A percentile compares a stretch with the other conserved stretches of the same genome.
phyloP scores from a whole-genome alignment of 2,888 invertebrate species.

The Drosophila glabriapex region DNA sequence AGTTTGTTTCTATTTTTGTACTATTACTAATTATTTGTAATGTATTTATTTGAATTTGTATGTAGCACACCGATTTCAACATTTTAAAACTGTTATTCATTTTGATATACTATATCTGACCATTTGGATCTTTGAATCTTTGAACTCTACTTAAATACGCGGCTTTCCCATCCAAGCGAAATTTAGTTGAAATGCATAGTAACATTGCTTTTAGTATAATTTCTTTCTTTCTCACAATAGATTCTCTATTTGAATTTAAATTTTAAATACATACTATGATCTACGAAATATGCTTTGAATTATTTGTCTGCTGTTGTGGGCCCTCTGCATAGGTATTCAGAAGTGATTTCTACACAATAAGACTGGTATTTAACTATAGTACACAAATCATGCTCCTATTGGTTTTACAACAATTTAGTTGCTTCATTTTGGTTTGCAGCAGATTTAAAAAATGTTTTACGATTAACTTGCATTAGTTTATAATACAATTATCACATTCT shows the following conservation, averaged over 20 bases:
- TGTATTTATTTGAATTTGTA: slow-evolving; percentile 44
- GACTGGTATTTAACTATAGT: slow-evolving; percentile 39
- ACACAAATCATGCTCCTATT: slow-evolving; percentile 35
- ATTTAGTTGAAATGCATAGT: slow-evolving; percentile 57
- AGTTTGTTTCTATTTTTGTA: slow-evolving; percentile 24
- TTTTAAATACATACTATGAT: slow-evolving; percentile 25
- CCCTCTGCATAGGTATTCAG: slow-evolving; percentile 6
- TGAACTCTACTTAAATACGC: slow-evolving; percentile 9
- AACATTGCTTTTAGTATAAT: slow-evolving; percentile 57
- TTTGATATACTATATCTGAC: background rate
- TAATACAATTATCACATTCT: slow-evolving; percentile 81
- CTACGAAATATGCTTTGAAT: slow-evolving; percentile 38
- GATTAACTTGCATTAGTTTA: slow-evolving; percentile 76
- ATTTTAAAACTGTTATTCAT: slow-evolving; percentile 45
- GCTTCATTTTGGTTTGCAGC: slow-evolving; percentile 28
- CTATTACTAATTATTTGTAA: slow-evolving; percentile 45
- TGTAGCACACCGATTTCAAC: slow-evolving; percentile 42
- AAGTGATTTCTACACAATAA: slow-evolving; percentile 37
- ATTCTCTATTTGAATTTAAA: slow-evolving; percentile 17
- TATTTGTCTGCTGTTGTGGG: slow-evolving; percentile 11
- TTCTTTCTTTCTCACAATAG: slow-evolving; percentile 25
- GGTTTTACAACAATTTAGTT: slow-evolving; percentile 17
- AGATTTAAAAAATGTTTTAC: slow-evolving; percentile 47
- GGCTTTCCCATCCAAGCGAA: slow-evolving; percentile 8
- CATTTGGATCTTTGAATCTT: slow-evolving; percentile 5